These are phyloP conservation scores for Acrobasis consociella DNA, from an alignment of 2,888 invertebrate genomes.

Conservation along the genomic window DNA sequence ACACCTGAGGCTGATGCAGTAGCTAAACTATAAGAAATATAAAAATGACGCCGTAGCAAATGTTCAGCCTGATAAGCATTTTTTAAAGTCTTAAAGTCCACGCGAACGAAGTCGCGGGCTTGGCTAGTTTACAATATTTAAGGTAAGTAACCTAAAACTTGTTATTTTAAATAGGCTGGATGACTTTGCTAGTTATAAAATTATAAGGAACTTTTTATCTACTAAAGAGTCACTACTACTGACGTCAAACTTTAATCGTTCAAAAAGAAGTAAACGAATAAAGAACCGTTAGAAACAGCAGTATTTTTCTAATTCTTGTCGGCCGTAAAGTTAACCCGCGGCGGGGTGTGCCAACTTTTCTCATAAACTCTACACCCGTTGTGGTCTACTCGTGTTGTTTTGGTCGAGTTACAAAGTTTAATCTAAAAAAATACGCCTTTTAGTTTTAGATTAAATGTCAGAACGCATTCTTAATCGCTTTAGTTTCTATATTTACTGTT, in stretches of 20 bases:
- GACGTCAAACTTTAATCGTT: not conserved
- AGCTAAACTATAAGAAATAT: too few species aligned
- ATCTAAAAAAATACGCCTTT: slow-evolving; percentile 8
- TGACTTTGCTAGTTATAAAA: too few species aligned
- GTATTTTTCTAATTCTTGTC: slow-evolving; percentile 32
- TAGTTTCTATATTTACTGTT: not conserved
- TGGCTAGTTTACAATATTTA: too few species aligned
- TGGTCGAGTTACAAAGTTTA: slow-evolving; percentile 2
- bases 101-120: too few species aligned
- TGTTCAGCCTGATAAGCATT: too few species aligned
- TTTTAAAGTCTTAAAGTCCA: too few species aligned
- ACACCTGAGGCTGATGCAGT: too few species aligned
- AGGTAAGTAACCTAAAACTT: too few species aligned
- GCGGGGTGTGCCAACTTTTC: slow-evolving; percentile 30
- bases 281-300: slow-evolving; percentile 22
- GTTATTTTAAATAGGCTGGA: too few species aligned
- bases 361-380: slow-evolving; percentile 31
- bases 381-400: slow-evolving; percentile 2
- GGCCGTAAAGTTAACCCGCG: slow-evolving; percentile 29
- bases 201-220: too few species aligned
- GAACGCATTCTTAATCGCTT: not conserved
- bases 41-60: too few species aligned
- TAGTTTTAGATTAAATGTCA: not conserved
- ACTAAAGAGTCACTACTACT: not conserved
- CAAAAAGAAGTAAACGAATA: not conserved